These are phyloP conservation scores for Tribolium madens DNA, from an alignment of 1,140 invertebrate species.

Conservation along the genomic window DNA sequence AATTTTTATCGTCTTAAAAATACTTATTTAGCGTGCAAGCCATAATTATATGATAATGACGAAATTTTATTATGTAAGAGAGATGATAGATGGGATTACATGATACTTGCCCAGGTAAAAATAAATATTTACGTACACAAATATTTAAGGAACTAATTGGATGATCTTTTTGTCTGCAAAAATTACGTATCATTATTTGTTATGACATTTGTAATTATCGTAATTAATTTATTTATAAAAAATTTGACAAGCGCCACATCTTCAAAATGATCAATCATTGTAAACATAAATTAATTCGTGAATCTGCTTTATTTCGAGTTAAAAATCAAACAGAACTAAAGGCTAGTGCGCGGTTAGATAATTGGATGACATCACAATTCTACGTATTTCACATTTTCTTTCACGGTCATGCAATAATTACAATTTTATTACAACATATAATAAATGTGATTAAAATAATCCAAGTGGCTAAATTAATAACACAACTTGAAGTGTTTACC, in stretches of 20 bases:
- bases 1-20: no score
- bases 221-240: not conserved
- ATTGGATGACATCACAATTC: not conserved
- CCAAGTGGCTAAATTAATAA: conserved; percentile 2
- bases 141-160: conserved; percentile 4
- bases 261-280: not conserved
- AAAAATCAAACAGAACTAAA: not conserved
- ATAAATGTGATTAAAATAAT: not conserved
- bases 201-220: not conserved
- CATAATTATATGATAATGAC: not conserved
- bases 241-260: not conserved
- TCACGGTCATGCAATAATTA: not conserved
- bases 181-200: not conserved
- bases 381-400: not conserved
- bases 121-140: conserved; percentile 23
- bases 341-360: not conserved
- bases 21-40: no score
- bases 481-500: not conserved
- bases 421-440: not conserved
- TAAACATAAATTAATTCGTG: not conserved
- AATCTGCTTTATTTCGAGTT: not conserved
- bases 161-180: not conserved
- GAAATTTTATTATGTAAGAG: conserved; percentile 16
- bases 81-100: conserved; percentile 4
- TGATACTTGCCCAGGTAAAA: not conserved